Conservation (phyloP, 2,888 invertebrate species). For the Drosophila kambysellisi region DNA sequence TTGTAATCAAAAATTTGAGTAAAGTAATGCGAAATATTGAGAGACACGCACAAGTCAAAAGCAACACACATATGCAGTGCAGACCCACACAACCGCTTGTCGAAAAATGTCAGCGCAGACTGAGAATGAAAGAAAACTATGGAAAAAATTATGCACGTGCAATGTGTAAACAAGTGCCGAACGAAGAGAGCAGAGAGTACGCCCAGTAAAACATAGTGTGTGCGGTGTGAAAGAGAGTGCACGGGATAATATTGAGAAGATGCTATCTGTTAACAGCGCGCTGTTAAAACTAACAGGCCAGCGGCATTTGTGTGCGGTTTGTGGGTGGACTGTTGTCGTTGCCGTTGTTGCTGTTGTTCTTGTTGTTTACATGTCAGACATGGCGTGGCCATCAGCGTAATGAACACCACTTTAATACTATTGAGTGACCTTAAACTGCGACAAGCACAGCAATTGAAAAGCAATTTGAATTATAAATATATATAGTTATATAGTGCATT, state of each 20-base stretch:
- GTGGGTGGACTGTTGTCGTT: not conserved
- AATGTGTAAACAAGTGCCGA: slow-evolving; percentile 67
- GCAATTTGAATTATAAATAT: slow-evolving; percentile 13
- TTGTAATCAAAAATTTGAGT: slow-evolving; percentile 41
- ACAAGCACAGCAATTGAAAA: slow-evolving; percentile 37
- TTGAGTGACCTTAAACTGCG: slow-evolving; percentile 42
- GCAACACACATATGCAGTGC: slow-evolving; percentile 14
- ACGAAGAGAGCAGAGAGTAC: slow-evolving; percentile 26
- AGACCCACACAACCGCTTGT: slow-evolving; percentile 59
- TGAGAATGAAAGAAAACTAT: slow-evolving; percentile 56
- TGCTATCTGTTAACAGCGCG: slow-evolving; percentile 46
- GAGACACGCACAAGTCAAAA: slow-evolving; percentile 25
- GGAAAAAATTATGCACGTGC: slow-evolving; percentile 65
- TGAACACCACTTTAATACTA: slow-evolving; percentile 45
- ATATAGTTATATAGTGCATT: slow-evolving; percentile 19
- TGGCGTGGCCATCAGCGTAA: slow-evolving; percentile 41
- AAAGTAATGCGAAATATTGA: slow-evolving; percentile 58
- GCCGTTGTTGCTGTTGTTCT: not conserved
- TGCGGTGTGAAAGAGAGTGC: slow-evolving; percentile 26
- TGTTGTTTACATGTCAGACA: slow-evolving; percentile 36
- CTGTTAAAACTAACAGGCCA: slow-evolving; percentile 50
- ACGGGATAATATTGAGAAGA: slow-evolving; percentile 26
- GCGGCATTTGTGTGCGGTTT: not conserved
- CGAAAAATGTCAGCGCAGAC: slow-evolving; percentile 62
- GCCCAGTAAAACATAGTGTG: not conserved